These are phyloP conservation scores for Lepus americanus DNA, from an alignment of 2,113 vertebrate species.

Conservation along the genomic window DNA sequence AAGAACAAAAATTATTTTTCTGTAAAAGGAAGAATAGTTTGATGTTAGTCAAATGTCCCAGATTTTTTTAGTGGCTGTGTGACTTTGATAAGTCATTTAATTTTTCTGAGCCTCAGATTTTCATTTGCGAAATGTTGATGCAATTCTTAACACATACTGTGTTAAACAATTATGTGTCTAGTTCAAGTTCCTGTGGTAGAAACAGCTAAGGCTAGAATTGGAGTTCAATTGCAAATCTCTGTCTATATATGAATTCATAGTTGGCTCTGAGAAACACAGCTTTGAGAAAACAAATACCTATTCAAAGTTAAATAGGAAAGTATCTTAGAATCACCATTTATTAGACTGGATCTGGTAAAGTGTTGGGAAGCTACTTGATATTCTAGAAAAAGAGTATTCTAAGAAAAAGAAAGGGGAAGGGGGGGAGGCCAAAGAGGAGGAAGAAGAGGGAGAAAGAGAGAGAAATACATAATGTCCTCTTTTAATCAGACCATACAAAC, in stretches of 20 bases:
- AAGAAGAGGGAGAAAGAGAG: not conserved
- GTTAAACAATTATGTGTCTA: not conserved
- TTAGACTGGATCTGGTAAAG: constrained; percentile 31
- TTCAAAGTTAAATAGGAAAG: constrained; percentile 41
- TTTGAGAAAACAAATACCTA: not conserved
- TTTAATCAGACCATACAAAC: not conserved
- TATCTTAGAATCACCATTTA: not conserved
- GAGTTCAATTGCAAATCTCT: constrained; percentile 8
- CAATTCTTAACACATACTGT: not conserved
- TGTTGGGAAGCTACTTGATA: not conserved
- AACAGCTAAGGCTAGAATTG: not conserved
- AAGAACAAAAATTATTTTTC: not conserved
- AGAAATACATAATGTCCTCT: not conserved
- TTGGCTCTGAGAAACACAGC: constrained; percentile 35
- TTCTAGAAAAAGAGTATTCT: constrained; percentile 9
- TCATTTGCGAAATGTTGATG: not conserved
- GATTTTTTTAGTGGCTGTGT: not conserved
- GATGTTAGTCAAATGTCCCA: not conserved
- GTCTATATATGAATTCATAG: not conserved
- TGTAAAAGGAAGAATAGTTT: not conserved
- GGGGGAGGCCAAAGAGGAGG: not conserved
- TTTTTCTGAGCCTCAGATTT: not conserved
- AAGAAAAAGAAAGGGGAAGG: not conserved
- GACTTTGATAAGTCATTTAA: not conserved
- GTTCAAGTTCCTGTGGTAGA: not conserved